Evolutionary conservation across 2,113 vertebrate genomes (phyloP), one percentile per base, ranked within the genome.

Genomic region (Gorsachius goisagi): DNA sequence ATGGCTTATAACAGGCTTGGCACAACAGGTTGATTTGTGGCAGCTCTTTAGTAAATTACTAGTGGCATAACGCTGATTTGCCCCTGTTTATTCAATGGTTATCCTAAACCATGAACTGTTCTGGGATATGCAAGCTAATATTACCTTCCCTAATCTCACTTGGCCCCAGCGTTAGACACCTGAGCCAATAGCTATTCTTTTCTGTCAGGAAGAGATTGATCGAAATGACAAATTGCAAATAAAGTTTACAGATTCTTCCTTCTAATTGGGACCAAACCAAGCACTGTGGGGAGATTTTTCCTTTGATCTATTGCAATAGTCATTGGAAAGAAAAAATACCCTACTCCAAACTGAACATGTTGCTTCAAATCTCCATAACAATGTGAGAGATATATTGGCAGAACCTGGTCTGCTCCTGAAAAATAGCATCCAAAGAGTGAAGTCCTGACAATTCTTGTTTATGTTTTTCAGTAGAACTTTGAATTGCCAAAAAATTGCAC

Each of bases 181-280:
- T 78, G 63, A 91, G 85, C 85, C 91, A 95, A 74, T 8, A 87
- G 58, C 41, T 95, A 85, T 95, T 94, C 45, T 85, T 84, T 81
- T 83, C 69, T 94, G 73, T 95, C 73, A 95, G 62, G 55, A 95
- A 87, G 77, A 89, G 85, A 93, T 74, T 87, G 90, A 95, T 87
- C 2, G 1, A 85, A 85, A 95, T 58, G 88, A 95, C 53, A 94
- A 90, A 89, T 67, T 95, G 35, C 69, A 93, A 95, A 95, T 49
- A 75, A 90, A 87, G 30, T 87, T 95, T 95, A 89, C 60, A 87
- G 75, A 63, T 81, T 93, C 89, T 84, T 94, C 58, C 37, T 92
- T 96, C 95, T 44, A 86, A 94, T 68, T 2, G 4, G 47, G 52
- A 88, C 56, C 52, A 94, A 96, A 90, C 33, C 23, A 89, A 88